Conservation (phyloP, 2,797 vertebrate species). For the Semotilus atromaculatus region DNA sequence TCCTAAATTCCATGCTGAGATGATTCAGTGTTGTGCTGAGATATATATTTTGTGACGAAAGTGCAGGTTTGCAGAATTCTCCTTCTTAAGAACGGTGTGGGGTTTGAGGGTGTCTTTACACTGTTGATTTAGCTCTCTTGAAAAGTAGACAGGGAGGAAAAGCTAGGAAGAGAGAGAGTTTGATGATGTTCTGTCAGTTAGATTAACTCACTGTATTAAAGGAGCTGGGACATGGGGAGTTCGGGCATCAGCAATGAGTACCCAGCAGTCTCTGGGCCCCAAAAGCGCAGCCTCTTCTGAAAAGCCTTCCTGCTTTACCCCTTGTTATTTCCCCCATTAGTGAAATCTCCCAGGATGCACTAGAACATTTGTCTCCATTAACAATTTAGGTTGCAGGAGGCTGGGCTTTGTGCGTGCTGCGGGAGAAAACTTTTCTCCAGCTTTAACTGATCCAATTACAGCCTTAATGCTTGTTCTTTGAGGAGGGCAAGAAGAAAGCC, state of each 20-base stretch:
- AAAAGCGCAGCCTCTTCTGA: slow-evolving; percentile 34
- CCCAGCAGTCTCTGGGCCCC: slow-evolving; percentile 45
- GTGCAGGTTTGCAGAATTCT: slow-evolving; percentile 54
- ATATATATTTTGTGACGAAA: slow-evolving; percentile 52
- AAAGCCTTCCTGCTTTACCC: slow-evolving; percentile 56
- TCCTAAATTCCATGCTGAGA: slow-evolving; percentile 40
- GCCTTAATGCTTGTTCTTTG: slow-evolving; percentile 42
- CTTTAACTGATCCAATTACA: slow-evolving; percentile 76
- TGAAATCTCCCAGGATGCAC: slow-evolving; percentile 75
- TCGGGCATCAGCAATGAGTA: slow-evolving; percentile 44
- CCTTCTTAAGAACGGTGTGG: slow-evolving; percentile 39
- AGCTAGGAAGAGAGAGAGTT: slow-evolving; percentile 30
- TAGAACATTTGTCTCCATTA: slow-evolving; percentile 83
- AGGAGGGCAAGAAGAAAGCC: slow-evolving; percentile 21
- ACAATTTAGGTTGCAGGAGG: slow-evolving; percentile 76
- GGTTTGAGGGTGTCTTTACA: slow-evolving; percentile 36
- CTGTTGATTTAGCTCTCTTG: slow-evolving; percentile 52
- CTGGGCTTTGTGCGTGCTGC: slow-evolving; percentile 65
- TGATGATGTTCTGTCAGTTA: slow-evolving; percentile 55
- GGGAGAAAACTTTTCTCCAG: slow-evolving; percentile 68
- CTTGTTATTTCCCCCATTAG: slow-evolving; percentile 72
- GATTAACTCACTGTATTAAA: slow-evolving; percentile 51
- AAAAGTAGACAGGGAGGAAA: slow-evolving; percentile 31
- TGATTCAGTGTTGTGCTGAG: slow-evolving; percentile 66
- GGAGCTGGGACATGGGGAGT: slow-evolving; percentile 39